phyloP scores from a whole-genome alignment of 2,888 invertebrate species.

The Chrysotoxum bicinctum region DNA sequence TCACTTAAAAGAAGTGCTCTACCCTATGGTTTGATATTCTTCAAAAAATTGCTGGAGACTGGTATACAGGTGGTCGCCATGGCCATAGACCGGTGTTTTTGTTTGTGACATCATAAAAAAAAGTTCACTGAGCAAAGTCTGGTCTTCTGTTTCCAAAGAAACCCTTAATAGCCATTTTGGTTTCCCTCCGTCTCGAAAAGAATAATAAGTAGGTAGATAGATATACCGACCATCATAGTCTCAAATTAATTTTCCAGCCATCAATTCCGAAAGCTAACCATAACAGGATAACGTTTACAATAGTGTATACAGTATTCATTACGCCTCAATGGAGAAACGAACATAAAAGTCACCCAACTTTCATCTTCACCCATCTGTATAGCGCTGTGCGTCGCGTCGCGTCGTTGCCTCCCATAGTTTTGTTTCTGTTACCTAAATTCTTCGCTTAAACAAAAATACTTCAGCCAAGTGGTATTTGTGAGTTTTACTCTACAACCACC shows the following conservation, averaged over 20 bases:
- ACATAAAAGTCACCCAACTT: conserved; percentile 21
- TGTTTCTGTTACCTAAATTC: conserved; percentile 11
- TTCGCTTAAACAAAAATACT: conserved; percentile 12
- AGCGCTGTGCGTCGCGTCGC: background rate
- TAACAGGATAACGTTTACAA: conserved; percentile 41
- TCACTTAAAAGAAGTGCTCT: background rate
- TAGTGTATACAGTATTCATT: conserved; percentile 32
- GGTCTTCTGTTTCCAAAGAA: background rate
- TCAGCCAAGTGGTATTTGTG: conserved; percentile 24
- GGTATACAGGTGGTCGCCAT: background rate
- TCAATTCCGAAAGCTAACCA: conserved; percentile 28
- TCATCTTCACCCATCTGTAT: background rate
- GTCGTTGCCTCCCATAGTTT: background rate
- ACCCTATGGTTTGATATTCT: no score
- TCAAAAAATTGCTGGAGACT: background rate
- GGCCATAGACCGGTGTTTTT: background rate
- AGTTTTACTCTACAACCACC: conserved; percentile 32
- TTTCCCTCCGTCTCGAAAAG: background rate
- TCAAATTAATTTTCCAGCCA: conserved; percentile 48
- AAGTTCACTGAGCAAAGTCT: background rate
- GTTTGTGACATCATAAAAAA: background rate
- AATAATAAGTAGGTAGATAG: conserved; percentile 11
- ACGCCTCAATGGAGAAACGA: conserved; percentile 26
- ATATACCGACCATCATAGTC: background rate
- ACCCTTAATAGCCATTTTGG: background rate